Percentiles rank a stretch among this genome's conserved stretches.
These are phyloP conservation scores for Distichodus sexfasciatus DNA, from an alignment of 2,797 vertebrate species.

Conservation along the genomic window DNA sequence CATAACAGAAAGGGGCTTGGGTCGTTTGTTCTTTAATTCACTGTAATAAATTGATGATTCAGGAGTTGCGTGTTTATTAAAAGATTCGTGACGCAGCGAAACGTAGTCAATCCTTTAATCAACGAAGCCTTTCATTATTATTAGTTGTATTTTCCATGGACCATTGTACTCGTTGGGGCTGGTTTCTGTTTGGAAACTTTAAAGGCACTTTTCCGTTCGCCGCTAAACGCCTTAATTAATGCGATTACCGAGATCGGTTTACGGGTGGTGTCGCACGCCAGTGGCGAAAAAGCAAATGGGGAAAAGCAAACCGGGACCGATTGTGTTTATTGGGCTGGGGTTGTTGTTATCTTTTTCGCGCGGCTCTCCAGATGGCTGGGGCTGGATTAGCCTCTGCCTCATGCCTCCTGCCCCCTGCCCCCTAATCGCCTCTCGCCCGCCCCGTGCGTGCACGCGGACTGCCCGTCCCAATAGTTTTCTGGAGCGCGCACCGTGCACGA, in stretches of 20 bases:
- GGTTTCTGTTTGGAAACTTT: neutral
- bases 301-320: neutral
- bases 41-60: no score
- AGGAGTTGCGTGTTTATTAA: no score
- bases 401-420: no score
- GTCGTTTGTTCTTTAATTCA: no score
- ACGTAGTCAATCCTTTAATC: no score
- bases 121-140: neutral
- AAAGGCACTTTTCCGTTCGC: neutral
- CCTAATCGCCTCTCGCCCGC: no score
- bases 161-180: no score
- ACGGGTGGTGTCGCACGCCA: neutral
- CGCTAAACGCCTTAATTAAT: neutral
- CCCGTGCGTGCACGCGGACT: no score
- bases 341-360: neutral
- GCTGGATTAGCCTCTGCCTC: conserved; percentile 48
- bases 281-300: neutral
- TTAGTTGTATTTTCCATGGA: neutral
- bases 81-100: no score
- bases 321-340: neutral
- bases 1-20: no score
- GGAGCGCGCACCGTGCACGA: no score
- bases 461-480: no score
- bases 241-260: neutral
- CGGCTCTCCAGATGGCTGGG: conserved; percentile 48